phyloP scores from a whole-genome alignment of 2,888 invertebrate species.

The Lymantria dispar region DNA sequence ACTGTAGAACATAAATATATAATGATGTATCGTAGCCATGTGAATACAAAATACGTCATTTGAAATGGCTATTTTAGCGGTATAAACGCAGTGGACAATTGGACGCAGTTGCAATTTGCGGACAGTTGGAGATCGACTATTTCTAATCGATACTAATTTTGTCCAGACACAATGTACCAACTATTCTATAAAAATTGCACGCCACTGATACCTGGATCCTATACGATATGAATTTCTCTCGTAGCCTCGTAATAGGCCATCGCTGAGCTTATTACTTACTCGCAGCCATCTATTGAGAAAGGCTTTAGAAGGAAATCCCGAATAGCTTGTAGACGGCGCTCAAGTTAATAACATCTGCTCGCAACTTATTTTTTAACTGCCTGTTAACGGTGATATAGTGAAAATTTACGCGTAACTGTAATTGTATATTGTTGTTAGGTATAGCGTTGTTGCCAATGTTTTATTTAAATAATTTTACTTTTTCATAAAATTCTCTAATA shows the following conservation, averaged over 20 bases:
- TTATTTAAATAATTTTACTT: too few species aligned
- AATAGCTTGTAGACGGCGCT: constrained; percentile 70
- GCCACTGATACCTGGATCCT: constrained; percentile 55
- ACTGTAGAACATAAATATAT: constrained; percentile 1
- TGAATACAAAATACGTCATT: constrained; percentile 5
- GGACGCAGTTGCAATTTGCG: constrained; percentile 67
- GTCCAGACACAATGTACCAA: constrained; percentile 49
- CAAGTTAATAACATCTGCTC: constrained; percentile 64
- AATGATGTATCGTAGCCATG: constrained; percentile 6
- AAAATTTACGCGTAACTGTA: background rate
- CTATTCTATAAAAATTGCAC: constrained; percentile 63
- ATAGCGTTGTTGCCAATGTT: too few species aligned
- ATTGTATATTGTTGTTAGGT: too few species aligned
- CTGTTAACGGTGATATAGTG: background rate
- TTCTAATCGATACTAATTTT: constrained; percentile 70
- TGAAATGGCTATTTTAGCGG: constrained; percentile 13
- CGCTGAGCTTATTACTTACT: constrained; percentile 79
- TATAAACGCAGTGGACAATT: constrained; percentile 43
- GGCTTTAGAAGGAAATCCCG: constrained; percentile 78
- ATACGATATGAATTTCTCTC: constrained; percentile 69
- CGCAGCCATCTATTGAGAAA: constrained; percentile 78
- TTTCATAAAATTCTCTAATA: too few species aligned
- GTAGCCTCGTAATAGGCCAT: constrained; percentile 73
- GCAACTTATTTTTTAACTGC: constrained; percentile 54
- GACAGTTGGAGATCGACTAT: constrained; percentile 46